Conservation (phyloP, 1,140 invertebrate species). For the Leguminivora glycinivorella region DNA sequence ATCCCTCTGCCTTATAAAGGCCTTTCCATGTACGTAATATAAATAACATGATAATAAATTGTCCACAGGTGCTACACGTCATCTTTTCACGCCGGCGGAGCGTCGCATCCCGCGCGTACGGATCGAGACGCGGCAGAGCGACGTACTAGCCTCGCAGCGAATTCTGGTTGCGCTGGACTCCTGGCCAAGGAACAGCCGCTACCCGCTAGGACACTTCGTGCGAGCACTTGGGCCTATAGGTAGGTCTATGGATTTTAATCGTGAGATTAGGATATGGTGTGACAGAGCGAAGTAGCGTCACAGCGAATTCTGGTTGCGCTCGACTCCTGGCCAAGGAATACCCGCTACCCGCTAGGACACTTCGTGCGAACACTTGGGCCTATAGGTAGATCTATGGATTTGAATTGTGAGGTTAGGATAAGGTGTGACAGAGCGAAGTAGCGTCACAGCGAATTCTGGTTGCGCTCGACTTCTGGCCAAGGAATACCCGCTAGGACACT, state of each 20-base stretch:
- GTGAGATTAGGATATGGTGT: constrained; percentile 55
- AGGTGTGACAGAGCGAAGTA: constrained; percentile 91
- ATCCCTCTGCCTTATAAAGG: too few relatives aligned
- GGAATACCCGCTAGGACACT: constrained; percentile 92
- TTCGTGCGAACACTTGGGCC: constrained; percentile 91
- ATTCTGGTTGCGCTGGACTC: constrained; percentile 96
- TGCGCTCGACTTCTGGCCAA: constrained; percentile 95
- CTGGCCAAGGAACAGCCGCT: constrained; percentile 92
- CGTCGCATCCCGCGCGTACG: constrained; percentile 93
- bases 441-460: constrained; percentile 92
- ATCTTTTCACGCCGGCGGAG: constrained; percentile 95
- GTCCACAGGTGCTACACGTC: constrained; percentile 82
- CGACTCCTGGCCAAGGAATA: constrained; percentile 95
- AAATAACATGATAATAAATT: constrained; percentile 36
- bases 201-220: constrained; percentile 92
- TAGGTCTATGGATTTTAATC: constrained; percentile 14
- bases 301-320: constrained; percentile 95
- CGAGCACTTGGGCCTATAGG: constrained; percentile 87
- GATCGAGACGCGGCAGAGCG: constrained; percentile 94
- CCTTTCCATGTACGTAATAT: too few relatives aligned
- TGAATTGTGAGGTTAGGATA: not conserved
- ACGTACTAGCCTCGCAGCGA: constrained; percentile 88
- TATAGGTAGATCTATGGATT: constrained; percentile 73
- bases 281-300: constrained; percentile 90
- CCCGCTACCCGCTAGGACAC: constrained; percentile 88